These are phyloP conservation scores for Amblyraja radiata DNA, from an alignment of 2,797 vertebrate genomes.

Conservation along the genomic window DNA sequence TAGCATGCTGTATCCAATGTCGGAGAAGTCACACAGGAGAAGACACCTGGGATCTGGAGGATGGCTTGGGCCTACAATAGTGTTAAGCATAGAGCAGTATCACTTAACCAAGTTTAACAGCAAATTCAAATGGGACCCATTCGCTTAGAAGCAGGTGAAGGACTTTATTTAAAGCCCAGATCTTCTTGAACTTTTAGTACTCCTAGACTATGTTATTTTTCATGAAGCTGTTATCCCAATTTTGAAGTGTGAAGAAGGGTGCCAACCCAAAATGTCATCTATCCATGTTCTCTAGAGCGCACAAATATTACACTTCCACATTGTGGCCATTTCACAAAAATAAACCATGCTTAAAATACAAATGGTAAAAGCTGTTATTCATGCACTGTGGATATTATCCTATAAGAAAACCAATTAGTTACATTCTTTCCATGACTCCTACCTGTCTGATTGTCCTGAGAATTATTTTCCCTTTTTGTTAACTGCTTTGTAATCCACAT, in stretches of 20 bases:
- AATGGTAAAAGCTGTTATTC: neutral
- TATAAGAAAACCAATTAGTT: neutral
- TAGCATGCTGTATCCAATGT: too few relatives aligned
- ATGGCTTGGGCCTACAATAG: too few relatives aligned
- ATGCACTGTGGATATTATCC: too few relatives aligned
- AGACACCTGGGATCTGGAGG: too few relatives aligned
- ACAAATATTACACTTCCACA: too few relatives aligned
- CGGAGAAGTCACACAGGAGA: too few relatives aligned
- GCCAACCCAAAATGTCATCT: too few relatives aligned
- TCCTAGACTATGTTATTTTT: neutral
- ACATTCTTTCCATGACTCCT: neutral
- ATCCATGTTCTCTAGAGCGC: too few relatives aligned
- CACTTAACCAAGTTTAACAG: neutral
- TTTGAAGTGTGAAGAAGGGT: neutral
- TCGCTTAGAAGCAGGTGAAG: neutral
- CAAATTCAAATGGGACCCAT: neutral
- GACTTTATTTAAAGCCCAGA: neutral
- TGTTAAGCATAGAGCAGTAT: neutral
- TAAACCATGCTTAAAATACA: neutral
- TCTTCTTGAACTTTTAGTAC: neutral
- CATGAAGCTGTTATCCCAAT: neutral
- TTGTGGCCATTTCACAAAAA: neutral
- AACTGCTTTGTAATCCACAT: slow-evolving; percentile 17
- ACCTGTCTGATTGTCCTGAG: neutral
- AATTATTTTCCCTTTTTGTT: neutral